Conservation (phyloP, 2,888 invertebrate species). For the Caenorhabditis macrosperma region DNA sequence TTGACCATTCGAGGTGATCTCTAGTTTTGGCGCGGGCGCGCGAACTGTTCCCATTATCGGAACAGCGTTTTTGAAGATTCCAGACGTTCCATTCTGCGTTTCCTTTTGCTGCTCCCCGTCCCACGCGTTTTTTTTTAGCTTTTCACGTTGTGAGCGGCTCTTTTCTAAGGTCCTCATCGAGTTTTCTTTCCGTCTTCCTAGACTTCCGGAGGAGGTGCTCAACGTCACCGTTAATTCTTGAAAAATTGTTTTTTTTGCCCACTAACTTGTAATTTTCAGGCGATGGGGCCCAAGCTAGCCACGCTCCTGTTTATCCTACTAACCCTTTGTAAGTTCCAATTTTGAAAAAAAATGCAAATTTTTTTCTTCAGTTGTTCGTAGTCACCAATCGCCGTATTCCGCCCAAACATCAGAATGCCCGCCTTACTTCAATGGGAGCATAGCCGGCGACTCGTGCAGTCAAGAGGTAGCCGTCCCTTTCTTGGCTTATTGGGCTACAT, state of each 20-base stretch:
- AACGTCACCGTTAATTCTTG: too few species aligned
- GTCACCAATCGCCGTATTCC: constrained; percentile 13
- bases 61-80: too few species aligned
- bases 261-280: constrained; percentile 28
- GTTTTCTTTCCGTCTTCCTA: too few species aligned
- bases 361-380: constrained; percentile 34
- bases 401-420: constrained; percentile 25
- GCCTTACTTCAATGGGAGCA: constrained; percentile 35
- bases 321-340: constrained; percentile 44
- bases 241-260: too few species aligned
- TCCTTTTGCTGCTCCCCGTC: too few species aligned
- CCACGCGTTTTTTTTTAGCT: too few species aligned
- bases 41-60: too few species aligned
- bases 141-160: not conserved
- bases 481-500: not conserved
- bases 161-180: too few species aligned
- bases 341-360: not conserved
- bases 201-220: too few species aligned
- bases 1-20: too few species aligned
- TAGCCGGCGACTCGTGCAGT: constrained; percentile 46
- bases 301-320: constrained; percentile 31
- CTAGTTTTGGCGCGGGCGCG: too few species aligned
- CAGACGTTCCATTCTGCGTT: too few species aligned
- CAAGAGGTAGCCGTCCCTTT: constrained; percentile 42
- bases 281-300: constrained; percentile 55